These are phyloP conservation scores for Oreochromis aureus DNA, from an alignment of 2,113 vertebrate species.

Conservation along the genomic window DNA sequence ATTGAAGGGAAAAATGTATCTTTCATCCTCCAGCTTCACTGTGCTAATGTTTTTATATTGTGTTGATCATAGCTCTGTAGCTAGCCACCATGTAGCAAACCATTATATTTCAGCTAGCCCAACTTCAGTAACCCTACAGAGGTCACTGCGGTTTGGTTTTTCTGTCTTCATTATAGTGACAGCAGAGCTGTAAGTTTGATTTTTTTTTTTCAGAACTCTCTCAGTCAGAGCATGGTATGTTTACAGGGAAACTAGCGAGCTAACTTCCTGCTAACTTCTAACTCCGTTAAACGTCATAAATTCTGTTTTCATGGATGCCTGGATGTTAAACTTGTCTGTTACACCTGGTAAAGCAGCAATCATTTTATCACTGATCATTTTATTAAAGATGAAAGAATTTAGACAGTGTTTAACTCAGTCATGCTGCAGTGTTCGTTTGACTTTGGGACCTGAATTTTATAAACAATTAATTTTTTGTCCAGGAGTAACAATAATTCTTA, in stretches of 20 bases:
- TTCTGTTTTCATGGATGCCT: fast-evolving
- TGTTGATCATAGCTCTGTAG: background rate
- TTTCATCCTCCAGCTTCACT: background rate
- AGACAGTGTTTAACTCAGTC: fast-evolving
- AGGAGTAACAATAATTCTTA: background rate
- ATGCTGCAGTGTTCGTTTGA: fast-evolving
- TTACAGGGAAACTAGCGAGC: background rate
- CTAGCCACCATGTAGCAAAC: background rate
- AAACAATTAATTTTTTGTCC: background rate
- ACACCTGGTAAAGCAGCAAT: background rate
- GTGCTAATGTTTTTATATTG: background rate
- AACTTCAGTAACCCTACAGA: background rate
- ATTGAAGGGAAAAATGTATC: background rate
- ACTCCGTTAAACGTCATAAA: background rate
- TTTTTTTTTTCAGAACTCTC: fast-evolving
- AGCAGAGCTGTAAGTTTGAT: background rate
- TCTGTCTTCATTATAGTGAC: background rate
- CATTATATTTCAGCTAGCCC: background rate
- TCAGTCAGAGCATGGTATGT: fast-evolving
- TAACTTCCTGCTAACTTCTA: background rate
- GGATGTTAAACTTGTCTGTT: background rate
- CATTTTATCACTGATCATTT: background rate
- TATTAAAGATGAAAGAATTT: background rate
- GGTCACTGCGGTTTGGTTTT: background rate
- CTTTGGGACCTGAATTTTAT: too few species aligned